phyloP scores from a whole-genome alignment of 1,140 invertebrate species.

The Andricus grossulariae region DNA sequence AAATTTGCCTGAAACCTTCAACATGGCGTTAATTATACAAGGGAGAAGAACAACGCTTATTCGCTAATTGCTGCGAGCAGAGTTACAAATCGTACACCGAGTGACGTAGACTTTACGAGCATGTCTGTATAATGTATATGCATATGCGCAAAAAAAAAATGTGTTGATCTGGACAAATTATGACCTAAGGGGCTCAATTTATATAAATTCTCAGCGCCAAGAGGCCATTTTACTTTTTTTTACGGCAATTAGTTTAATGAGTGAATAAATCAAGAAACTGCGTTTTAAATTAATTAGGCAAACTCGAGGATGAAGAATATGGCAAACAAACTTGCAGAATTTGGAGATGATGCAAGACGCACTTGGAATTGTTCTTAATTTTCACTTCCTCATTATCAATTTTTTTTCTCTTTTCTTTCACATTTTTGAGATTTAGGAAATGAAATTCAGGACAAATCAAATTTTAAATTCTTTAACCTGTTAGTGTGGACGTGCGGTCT shows the following conservation, averaged over 20 bases:
- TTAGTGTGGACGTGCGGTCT: too few species aligned
- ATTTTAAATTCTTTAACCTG: too few species aligned
- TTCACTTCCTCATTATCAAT: neutral
- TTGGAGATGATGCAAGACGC: conserved; percentile 8
- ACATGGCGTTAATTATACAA: conserved; percentile 13
- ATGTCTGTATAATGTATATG: neutral
- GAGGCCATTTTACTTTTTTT: conserved; percentile 8
- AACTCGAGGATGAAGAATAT: neutral
- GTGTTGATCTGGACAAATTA: conserved; percentile 26
- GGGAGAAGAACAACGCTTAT: conserved; percentile 15
- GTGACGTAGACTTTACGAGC: neutral
- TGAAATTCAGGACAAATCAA: too few species aligned
- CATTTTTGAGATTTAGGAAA: too few species aligned
- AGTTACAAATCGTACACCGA: conserved; percentile 8
- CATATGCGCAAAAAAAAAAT: conserved; percentile 3
- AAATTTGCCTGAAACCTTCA: conserved; percentile 1
- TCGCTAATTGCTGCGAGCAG: conserved; percentile 23
- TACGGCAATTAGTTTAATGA: conserved; percentile 21
- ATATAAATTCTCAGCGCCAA: conserved; percentile 16
- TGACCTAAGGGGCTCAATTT: conserved; percentile 28
- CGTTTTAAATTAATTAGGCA: conserved; percentile 1
- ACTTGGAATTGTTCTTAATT: neutral
- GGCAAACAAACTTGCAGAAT: conserved; percentile 5
- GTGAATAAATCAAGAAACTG: conserved; percentile 8
- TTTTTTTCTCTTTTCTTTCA: neutral